These are phyloP conservation scores for Leuctra nigra DNA, from an alignment of 2,888 invertebrate genomes.

Conservation along the genomic window DNA sequence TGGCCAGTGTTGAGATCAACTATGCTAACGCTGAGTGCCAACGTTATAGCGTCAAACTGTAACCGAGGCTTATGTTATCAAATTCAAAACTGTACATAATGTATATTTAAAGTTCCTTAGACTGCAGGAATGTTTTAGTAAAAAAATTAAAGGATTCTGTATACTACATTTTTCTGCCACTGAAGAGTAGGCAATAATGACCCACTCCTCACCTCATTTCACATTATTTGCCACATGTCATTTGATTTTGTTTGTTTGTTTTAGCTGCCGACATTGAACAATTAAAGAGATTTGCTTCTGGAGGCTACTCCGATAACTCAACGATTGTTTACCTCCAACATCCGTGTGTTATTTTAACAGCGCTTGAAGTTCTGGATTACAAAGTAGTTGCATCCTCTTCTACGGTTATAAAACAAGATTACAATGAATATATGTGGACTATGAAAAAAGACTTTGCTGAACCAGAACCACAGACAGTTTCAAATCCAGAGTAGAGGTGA, in stretches of 20 bases:
- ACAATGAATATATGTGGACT: constrained; percentile 91
- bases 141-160: too few species aligned
- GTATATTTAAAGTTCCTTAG: too few species aligned
- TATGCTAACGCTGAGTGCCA: too few species aligned
- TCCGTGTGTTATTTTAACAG: constrained; percentile 80
- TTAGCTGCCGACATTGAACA: constrained; percentile 74
- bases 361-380: constrained; percentile 81
- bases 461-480: constrained; percentile 14
- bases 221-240: neutral
- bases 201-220: too few species aligned
- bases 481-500: too few species aligned
- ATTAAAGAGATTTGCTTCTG: constrained; percentile 73
- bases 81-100: too few species aligned
- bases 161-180: too few species aligned
- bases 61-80: too few species aligned
- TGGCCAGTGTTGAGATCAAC: too few species aligned
- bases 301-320: constrained; percentile 76
- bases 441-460: constrained; percentile 83
- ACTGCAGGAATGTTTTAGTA: too few species aligned
- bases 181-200: too few species aligned
- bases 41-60: too few species aligned
- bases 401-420: constrained; percentile 78
- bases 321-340: constrained; percentile 82
- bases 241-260: constrained; percentile 30
- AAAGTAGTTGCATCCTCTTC: constrained; percentile 83